Base-by-base conservation (phyloP, 1,140 invertebrate genomes). In the Drosophila novamexicana region DNA sequence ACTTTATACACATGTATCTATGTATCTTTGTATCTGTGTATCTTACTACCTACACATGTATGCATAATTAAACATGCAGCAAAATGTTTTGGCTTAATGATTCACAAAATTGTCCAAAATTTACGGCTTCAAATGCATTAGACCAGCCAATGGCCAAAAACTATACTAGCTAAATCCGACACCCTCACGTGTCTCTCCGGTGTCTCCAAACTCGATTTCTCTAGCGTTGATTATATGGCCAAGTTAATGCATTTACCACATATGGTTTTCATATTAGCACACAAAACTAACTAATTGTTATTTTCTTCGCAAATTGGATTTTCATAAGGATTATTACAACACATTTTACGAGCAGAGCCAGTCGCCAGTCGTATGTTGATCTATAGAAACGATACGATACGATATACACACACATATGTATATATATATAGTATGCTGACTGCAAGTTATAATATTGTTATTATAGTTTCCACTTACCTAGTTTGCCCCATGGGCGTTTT, bases 241-340 rank as follows among this genome's bases (percentile, higher is more conserved):
- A 52, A 79, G 84, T 77, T 75, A 88, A 89, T 88, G 83, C 83
- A 88, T 69, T 47, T 70, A 22, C 56, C 81, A 77, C 77, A 84
- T 79, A 58, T 63, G 71, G 69, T 40, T 62, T 32, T 57, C 58
- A 52, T 71, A 62, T 61, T 76, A 67, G 65, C 77, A 65, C 62
- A 65, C 65, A 65, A 65, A 88, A 76, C 65, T 70, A 88, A 80
- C 77, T 77, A 89, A 86, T 86, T 85, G 78, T 76, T 86, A 86
- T 88, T 88, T 88, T 89, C 83, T 72, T 83, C 52, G 32, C 79
- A 88, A 89, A 86, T 86, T 86, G 79, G 83, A 88, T 86, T 88
- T 88, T 79, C 73, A 80, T 72, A 56, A 67, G 73, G 63, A 82
- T 86, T 79, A 79, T 76, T 47, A 37, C 39, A 36, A 53, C 61